These are phyloP conservation scores for Aethes cnicana DNA, from an alignment of 2,888 invertebrate species.

Conservation along the genomic window DNA sequence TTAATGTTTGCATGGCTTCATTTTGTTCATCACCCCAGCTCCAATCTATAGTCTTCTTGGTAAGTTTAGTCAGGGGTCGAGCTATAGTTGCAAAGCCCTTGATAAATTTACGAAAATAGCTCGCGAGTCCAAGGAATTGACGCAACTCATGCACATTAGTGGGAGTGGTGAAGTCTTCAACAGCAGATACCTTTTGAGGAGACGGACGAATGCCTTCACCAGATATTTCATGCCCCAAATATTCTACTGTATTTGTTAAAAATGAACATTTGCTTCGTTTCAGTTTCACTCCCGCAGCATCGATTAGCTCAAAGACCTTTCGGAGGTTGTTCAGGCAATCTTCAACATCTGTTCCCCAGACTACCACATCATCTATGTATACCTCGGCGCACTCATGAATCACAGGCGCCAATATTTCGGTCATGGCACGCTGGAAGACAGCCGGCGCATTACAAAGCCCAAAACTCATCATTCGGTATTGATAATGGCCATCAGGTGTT, in stretches of 20 bases:
- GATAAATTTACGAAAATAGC: slow-evolving; percentile 42
- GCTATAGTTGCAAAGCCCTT: slow-evolving; percentile 37
- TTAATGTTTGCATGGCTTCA: slow-evolving; percentile 35
- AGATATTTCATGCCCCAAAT: slow-evolving; percentile 40
- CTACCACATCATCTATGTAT: slow-evolving; percentile 23
- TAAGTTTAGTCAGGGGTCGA: slow-evolving; percentile 29
- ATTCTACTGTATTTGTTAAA: slow-evolving; percentile 34
- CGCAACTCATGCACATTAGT: slow-evolving; percentile 38
- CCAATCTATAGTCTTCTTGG: too few species aligned
- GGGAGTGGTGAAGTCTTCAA: slow-evolving; percentile 39
- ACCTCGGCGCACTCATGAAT: slow-evolving; percentile 2
- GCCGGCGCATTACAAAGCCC: slow-evolving; percentile 25
- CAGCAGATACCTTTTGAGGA: slow-evolving; percentile 17
- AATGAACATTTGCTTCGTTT: slow-evolving; percentile 36
- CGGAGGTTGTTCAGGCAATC: background rate
- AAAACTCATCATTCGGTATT: slow-evolving; percentile 28
- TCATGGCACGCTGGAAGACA: slow-evolving; percentile 24
- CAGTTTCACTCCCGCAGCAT: slow-evolving; percentile 12
- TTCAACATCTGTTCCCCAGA: slow-evolving; percentile 1
- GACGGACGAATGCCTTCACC: slow-evolving; percentile 37
- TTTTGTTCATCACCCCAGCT: slow-evolving; percentile 33
- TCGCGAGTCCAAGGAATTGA: slow-evolving; percentile 42
- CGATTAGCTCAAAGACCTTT: background rate
- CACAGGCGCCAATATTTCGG: slow-evolving; percentile 15
- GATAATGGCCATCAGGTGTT: slow-evolving; percentile 25